Conservation (phyloP, 2,113 vertebrate genomes). For the Isurus oxyrinchus region DNA sequence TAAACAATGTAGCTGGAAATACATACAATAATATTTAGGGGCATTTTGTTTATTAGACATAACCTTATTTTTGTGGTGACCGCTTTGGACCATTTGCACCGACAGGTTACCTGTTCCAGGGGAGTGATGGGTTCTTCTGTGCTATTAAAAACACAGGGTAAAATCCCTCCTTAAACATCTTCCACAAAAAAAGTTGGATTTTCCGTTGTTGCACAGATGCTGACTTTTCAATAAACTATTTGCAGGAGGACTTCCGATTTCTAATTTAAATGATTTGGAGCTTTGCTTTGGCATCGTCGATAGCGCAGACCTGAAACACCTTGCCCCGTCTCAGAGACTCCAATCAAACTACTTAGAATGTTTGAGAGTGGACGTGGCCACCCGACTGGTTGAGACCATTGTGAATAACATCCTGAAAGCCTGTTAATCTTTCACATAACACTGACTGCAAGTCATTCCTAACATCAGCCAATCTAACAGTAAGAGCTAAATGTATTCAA, state of each 20-base stretch:
- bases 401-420: conserved; percentile 16
- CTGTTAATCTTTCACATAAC: not conserved
- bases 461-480: conserved; percentile 23
- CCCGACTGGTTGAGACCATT: not conserved
- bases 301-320: not conserved
- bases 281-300: not conserved
- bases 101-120: not conserved
- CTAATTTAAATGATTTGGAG: not conserved
- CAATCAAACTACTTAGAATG: not conserved
- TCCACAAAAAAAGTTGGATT: not conserved
- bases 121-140: not conserved
- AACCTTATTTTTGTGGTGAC: not conserved
- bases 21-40: not conserved
- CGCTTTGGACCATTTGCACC: not conserved
- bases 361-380: not conserved
- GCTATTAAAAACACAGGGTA: not conserved
- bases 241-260: not conserved
- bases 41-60: not conserved
- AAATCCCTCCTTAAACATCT: not conserved
- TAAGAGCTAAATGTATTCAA: conserved; percentile 30
- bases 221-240: not conserved
- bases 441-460: conserved; percentile 22
- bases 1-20: not conserved
- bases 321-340: not conserved
- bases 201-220: not conserved